phyloP scores from a whole-genome alignment of 2,888 invertebrate species.

The Dichetophora obliterata region DNA sequence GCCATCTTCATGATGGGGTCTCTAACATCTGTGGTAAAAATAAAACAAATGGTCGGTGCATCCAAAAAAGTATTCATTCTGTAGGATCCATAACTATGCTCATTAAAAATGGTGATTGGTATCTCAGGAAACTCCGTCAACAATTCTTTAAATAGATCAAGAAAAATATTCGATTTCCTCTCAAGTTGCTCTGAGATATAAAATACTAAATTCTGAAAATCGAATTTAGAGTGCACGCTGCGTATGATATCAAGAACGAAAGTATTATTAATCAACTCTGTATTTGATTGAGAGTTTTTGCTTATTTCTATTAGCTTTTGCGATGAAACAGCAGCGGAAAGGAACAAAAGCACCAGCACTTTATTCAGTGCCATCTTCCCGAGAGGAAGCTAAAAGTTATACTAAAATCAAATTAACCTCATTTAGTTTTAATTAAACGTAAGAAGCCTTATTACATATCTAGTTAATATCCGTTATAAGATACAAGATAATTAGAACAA shows the following conservation, averaged over 20 bases:
- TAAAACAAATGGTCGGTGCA: slow-evolving; percentile 52
- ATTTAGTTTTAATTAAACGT: too few species aligned
- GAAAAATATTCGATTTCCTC: slow-evolving; percentile 38
- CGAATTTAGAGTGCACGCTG: slow-evolving; percentile 49
- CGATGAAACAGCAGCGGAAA: too few species aligned
- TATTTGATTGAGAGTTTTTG: too few species aligned
- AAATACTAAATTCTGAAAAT: slow-evolving; percentile 59
- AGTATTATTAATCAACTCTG: slow-evolving; percentile 46
- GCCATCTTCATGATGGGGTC: slow-evolving; percentile 59
- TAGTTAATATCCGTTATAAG: too few species aligned
- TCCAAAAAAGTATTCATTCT: slow-evolving; percentile 51
- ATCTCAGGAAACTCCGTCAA: slow-evolving; percentile 46
- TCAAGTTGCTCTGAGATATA: slow-evolving; percentile 57
- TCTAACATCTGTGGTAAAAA: slow-evolving; percentile 51
- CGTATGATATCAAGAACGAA: slow-evolving; percentile 54
- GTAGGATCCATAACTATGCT: slow-evolving; percentile 17
- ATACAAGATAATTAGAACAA: too few species aligned
- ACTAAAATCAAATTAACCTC: too few species aligned
- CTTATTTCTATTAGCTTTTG: too few species aligned
- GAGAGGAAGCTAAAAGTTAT: too few species aligned
- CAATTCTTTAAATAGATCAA: slow-evolving; percentile 51
- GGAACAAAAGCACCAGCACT: too few species aligned
- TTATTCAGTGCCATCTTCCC: too few species aligned
- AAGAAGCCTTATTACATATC: too few species aligned
- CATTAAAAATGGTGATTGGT: slow-evolving; percentile 51